Evolutionary conservation across 2,113 vertebrate genomes (phyloP), one percentile per base, ranked within the genome.

Genomic region (Rhinoderma darwinii): DNA sequence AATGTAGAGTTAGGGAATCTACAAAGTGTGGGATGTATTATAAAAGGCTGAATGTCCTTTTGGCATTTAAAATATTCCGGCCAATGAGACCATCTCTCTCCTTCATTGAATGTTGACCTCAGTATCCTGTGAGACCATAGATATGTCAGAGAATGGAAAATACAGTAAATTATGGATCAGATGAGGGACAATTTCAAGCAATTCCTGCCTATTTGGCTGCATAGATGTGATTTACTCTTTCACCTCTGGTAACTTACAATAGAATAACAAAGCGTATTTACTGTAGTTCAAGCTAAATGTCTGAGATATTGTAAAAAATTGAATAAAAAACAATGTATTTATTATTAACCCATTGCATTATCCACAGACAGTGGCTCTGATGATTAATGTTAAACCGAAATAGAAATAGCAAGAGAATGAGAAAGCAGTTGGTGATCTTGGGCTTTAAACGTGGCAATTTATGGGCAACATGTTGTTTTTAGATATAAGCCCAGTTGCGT

Each of bases 151-250:
- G 20, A 30, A 61, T 43, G 66, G 72, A 44, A 74, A 59, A 82
- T 82, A 44, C 41, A 12, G 80, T 82, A 35, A 82, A 82, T 68
- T 82, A 82, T 82, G 50, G 27, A 82, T 44, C 59, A 68, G 61
- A 14, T 32, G 61, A 66, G 54, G 20, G 51, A 44, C 30, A 68
- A 66, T 27, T 30, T 70, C 14, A 47, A 47, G 43, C n/a, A 32
- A 44, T 82, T 7, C 37, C 22, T 15, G 9, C 35, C 77, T 25
- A 20, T 61, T n/a, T n/a, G 18, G 30, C 51, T 56, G 50, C 10
- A 22, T 56, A 20, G 50, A 18, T 6, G 51, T 22, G 4, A 41
- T 80, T 79, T 54, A 56, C 51, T 79, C 51, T 5, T 37, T 32
- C 22, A 39, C 8, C 8, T 11, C 77, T 56, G 50, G 27, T 79